Percentiles rank a stretch among this genome's conserved stretches.
Conservation (phyloP, 2,113 vertebrate species). For the Mesocricetus auratus region DNA sequence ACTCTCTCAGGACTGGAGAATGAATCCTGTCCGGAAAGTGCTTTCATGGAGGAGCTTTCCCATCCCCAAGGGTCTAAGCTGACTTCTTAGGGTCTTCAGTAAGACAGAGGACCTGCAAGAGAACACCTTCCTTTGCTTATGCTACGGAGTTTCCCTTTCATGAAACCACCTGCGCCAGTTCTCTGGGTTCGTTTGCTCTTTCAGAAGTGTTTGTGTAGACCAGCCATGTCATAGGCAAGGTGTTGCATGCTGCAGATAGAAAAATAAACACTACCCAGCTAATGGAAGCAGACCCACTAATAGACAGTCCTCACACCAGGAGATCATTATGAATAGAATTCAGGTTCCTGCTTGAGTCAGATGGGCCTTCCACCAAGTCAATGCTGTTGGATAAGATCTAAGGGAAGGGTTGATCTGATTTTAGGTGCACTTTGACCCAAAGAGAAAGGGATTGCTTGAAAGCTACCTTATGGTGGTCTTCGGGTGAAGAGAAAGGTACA, state of each 20-base stretch:
- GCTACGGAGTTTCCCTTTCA: neutral
- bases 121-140: neutral
- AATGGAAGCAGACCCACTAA: neutral
- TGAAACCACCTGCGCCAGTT: neutral
- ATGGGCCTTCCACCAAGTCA: neutral
- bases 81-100: neutral
- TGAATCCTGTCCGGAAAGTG: neutral
- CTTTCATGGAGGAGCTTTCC: neutral
- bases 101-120: neutral
- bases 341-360: neutral
- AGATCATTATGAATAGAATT: neutral
- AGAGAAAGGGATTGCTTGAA: neutral
- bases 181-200: neutral
- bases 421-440: neutral
- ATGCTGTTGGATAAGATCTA: neutral
- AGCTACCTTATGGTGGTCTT: neutral
- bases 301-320: neutral
- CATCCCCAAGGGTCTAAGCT: neutral
- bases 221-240: neutral
- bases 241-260: neutral
- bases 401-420: neutral
- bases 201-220: neutral
- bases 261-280: neutral
- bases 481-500: neutral
- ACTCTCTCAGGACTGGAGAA: neutral